These are phyloP conservation scores for Nomada fabriciana DNA, from an alignment of 2,888 invertebrate species.

Conservation along the genomic window DNA sequence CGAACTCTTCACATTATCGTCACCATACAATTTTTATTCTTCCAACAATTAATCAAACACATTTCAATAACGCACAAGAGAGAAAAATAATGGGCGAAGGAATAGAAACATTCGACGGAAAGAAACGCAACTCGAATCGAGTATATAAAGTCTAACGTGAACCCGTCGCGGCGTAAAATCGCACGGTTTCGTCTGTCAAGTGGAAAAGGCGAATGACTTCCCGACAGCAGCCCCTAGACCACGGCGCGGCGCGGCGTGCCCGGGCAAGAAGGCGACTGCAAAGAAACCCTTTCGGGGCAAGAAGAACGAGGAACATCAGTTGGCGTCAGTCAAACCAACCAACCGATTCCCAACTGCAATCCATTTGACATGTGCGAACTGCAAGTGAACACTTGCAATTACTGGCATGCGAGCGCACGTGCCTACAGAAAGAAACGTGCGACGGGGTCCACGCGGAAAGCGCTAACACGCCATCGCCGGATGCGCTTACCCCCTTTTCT, in stretches of 20 bases:
- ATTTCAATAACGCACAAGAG: no score
- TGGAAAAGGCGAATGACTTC: not conserved
- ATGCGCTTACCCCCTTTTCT: slow-evolving; percentile 73
- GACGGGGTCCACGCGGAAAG: slow-evolving; percentile 59
- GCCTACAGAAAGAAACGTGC: slow-evolving; percentile 47
- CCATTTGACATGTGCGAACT: slow-evolving; percentile 67
- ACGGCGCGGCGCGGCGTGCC: not conserved
- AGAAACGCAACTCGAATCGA: no score
- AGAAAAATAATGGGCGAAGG: no score
- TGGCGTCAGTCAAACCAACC: slow-evolving; percentile 49
- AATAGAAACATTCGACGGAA: no score
- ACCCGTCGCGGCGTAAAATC: not conserved
- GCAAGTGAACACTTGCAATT: slow-evolving; percentile 58
- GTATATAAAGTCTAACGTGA: no score
- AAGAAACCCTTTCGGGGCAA: slow-evolving; percentile 45
- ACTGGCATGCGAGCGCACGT: slow-evolving; percentile 52
- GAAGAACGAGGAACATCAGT: slow-evolving; percentile 59
- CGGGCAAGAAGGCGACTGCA: not conserved
- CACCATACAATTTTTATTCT: no score
- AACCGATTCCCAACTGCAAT: slow-evolving; percentile 51
- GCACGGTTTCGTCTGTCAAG: not conserved
- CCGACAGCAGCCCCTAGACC: slow-evolving; percentile 9
- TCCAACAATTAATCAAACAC: no score
- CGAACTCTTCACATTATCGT: no score
- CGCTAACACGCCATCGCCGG: slow-evolving; percentile 71